Conservation (phyloP, 2,113 vertebrate genomes). For the Choloepus hoffmanni region DNA sequence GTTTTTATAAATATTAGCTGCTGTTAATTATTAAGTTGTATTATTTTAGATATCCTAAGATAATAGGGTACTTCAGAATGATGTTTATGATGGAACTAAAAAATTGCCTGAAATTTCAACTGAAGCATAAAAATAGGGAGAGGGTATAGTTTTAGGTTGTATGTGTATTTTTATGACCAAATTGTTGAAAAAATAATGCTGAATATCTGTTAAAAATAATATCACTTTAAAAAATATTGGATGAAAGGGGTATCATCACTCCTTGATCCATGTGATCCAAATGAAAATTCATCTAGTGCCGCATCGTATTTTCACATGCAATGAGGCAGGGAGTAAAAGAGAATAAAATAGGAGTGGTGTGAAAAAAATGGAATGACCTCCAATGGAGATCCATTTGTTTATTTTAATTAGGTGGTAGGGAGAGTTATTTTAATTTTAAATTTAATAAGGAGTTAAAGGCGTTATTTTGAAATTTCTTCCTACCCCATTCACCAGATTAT, state of each 20-base stretch:
- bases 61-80: neutral
- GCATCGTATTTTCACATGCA: neutral
- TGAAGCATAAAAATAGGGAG: neutral
- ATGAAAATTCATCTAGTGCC: neutral
- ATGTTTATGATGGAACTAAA: neutral
- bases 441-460: constrained; percentile 28
- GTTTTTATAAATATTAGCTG: constrained; percentile 17
- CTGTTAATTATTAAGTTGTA: neutral
- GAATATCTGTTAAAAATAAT: neutral
- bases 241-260: neutral
- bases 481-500: neutral
- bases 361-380: neutral
- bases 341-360: neutral
- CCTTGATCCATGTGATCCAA: neutral
- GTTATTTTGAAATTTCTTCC: constrained; percentile 60
- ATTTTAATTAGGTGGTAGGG: constrained; percentile 36
- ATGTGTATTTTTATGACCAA: neutral
- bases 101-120: neutral
- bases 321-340: neutral
- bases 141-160: neutral
- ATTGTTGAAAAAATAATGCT: constrained; percentile 35
- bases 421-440: constrained; percentile 63
- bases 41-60: neutral
- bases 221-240: neutral
- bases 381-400: neutral